A percentile compares a stretch with the other conserved stretches of the same genome.
Evolutionary conservation across 1,140 invertebrate species (phyloP).

Genomic region (Dendrolimus kikuchii): DNA sequence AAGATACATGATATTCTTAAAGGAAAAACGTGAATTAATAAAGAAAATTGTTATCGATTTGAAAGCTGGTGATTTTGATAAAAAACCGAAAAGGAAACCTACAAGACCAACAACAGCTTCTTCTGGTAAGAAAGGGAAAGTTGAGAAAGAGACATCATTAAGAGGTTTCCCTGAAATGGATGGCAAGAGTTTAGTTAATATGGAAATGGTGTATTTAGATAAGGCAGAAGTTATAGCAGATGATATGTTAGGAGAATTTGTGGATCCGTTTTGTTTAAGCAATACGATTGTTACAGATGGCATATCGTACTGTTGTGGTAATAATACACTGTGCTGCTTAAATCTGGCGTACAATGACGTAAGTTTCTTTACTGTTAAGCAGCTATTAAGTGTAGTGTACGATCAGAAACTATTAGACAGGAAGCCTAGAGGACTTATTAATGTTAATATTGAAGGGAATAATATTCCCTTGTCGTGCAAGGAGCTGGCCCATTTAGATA

Average conservation of each 20-base stretch:
- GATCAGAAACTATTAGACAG: slow-evolving; percentile 30
- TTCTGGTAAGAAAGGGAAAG: slow-evolving; percentile 18
- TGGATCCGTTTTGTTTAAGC: slow-evolving; percentile 28
- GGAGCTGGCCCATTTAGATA: slow-evolving; percentile 31
- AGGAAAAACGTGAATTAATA: slow-evolving; percentile 27
- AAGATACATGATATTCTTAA: slow-evolving; percentile 31
- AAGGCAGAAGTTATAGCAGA: slow-evolving; percentile 33
- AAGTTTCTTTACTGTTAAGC: slow-evolving; percentile 30
- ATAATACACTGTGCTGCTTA: slow-evolving; percentile 34
- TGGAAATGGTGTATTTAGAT: slow-evolving; percentile 22
- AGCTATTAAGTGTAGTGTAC: slow-evolving; percentile 27
- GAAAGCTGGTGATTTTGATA: slow-evolving; percentile 22
- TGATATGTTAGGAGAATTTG: slow-evolving; percentile 26
- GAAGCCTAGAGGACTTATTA: slow-evolving; percentile 36
- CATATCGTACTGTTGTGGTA: slow-evolving; percentile 31
- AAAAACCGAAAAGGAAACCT: slow-evolving; percentile 21
- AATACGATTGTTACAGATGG: slow-evolving; percentile 26
- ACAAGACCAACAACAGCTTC: slow-evolving; percentile 10
- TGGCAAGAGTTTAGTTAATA: slow-evolving; percentile 15
- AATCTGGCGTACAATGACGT: slow-evolving; percentile 48
- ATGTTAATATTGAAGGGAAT: slow-evolving; percentile 45
- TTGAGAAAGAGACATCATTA: slow-evolving; percentile 26
- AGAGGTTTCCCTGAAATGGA: not conserved
- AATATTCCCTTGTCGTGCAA: slow-evolving; percentile 29
- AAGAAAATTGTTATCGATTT: slow-evolving; percentile 25